A percentile compares a stretch with the other conserved stretches of the same genome.
Conservation (phyloP, 2,113 vertebrate genomes). For the Abramis brama region DNA sequence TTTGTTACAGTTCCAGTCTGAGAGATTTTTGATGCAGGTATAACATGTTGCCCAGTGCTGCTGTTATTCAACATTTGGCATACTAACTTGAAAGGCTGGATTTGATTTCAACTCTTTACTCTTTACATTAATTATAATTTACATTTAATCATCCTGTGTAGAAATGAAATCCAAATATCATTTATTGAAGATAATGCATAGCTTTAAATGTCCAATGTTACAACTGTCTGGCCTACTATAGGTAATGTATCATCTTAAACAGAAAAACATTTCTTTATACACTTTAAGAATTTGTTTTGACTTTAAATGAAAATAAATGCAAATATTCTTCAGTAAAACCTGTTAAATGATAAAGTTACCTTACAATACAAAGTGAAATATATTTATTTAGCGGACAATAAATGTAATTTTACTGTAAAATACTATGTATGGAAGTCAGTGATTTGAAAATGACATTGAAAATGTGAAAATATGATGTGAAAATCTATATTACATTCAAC, state of each 20-base stretch:
- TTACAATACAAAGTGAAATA: not conserved
- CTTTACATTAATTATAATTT: too few relatives aligned
- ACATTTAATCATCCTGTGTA: not conserved
- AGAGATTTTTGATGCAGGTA: not conserved
- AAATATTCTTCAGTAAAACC: not conserved
- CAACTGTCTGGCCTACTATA: not conserved
- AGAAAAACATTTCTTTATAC: not conserved
- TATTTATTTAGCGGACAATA: not conserved
- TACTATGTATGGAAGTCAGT: not conserved
- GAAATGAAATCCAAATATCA: not conserved
- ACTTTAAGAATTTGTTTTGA: not conserved
- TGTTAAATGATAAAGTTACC: not conserved
- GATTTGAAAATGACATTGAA: not conserved
- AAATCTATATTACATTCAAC: not conserved
- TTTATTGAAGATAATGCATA: not conserved
- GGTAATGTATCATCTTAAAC: not conserved
- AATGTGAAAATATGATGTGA: not conserved
- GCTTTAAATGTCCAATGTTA: not conserved
- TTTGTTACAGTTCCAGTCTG: slow-evolving; percentile 30
- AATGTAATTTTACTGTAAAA: not conserved
- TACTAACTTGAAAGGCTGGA: not conserved
- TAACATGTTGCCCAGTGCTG: slow-evolving; percentile 1
- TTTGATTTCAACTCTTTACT: not conserved
- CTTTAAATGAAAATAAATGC: not conserved
- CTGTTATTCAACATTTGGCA: slow-evolving; percentile 4